These are phyloP conservation scores for Ennomos quercinarius DNA, from an alignment of 2,888 invertebrate species.

Conservation along the genomic window DNA sequence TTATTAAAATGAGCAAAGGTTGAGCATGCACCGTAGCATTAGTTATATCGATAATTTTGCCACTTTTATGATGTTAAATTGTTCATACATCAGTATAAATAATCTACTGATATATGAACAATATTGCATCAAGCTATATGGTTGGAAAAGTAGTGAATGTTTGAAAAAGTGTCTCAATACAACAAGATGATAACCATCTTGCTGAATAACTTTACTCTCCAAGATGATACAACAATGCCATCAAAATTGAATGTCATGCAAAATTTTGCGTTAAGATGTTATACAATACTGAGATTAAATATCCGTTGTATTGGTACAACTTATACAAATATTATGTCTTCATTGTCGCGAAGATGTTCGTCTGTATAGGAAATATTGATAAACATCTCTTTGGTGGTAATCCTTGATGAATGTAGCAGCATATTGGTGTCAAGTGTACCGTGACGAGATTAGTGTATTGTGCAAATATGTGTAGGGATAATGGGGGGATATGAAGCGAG, in stretches of 20 bases:
- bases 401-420: constrained; percentile 64
- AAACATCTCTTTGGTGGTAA: constrained; percentile 73
- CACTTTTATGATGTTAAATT: too few relatives aligned
- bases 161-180: too few relatives aligned
- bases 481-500: constrained; percentile 20
- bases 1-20: too few relatives aligned
- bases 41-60: too few relatives aligned
- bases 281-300: constrained; percentile 60
- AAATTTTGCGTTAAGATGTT: constrained; percentile 57
- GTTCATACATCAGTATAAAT: too few relatives aligned
- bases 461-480: constrained; percentile 62
- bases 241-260: constrained; percentile 60
- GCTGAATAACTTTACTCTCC: background rate
- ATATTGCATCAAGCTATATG: too few relatives aligned
- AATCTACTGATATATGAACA: too few relatives aligned
- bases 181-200: too few relatives aligned
- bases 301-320: constrained; percentile 31
- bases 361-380: constrained; percentile 72
- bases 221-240: constrained; percentile 39
- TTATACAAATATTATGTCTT: constrained; percentile 75
- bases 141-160: too few relatives aligned
- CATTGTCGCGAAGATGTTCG: constrained; percentile 65
- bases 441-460: constrained; percentile 79
- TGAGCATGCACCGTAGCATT: too few relatives aligned
- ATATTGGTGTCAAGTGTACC: constrained; percentile 82